phyloP scores from a whole-genome alignment of 2,888 invertebrate species.

The Boloria selene region DNA sequence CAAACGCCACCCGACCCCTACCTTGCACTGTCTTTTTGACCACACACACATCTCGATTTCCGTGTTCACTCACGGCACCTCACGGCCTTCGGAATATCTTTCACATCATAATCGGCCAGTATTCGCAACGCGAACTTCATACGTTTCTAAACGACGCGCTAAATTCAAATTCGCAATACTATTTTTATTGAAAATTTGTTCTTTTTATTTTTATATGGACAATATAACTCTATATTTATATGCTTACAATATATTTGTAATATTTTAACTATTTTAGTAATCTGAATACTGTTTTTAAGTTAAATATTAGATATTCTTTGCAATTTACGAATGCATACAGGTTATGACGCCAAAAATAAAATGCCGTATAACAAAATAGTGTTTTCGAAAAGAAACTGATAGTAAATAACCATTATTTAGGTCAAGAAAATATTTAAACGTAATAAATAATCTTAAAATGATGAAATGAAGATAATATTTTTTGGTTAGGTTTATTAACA shows the following conservation, averaged over 20 bases:
- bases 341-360: slow-evolving; percentile 62
- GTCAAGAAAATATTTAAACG: background rate
- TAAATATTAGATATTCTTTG: slow-evolving; percentile 5
- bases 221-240: background rate
- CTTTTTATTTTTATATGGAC: background rate
- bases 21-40: slow-evolving; percentile 87
- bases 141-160: slow-evolving; percentile 73
- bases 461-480: slow-evolving; percentile 6
- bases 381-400: slow-evolving; percentile 13
- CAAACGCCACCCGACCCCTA: slow-evolving; percentile 90
- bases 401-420: background rate
- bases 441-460: background rate
- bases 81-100: slow-evolving; percentile 86
- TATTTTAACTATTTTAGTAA: background rate
- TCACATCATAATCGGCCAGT: slow-evolving; percentile 84
- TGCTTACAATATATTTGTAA: background rate
- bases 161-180: slow-evolving; percentile 68
- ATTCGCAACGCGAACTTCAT: slow-evolving; percentile 83
- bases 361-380: slow-evolving; percentile 5
- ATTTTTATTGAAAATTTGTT: slow-evolving; percentile 24
- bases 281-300: background rate
- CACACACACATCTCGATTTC: slow-evolving; percentile 83
- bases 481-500: slow-evolving; percentile 49
- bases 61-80: slow-evolving; percentile 78
- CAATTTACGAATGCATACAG: slow-evolving; percentile 49